Evolutionary conservation across 2,113 vertebrate species (phyloP).

Genomic region (Rissa tridactyla): DNA sequence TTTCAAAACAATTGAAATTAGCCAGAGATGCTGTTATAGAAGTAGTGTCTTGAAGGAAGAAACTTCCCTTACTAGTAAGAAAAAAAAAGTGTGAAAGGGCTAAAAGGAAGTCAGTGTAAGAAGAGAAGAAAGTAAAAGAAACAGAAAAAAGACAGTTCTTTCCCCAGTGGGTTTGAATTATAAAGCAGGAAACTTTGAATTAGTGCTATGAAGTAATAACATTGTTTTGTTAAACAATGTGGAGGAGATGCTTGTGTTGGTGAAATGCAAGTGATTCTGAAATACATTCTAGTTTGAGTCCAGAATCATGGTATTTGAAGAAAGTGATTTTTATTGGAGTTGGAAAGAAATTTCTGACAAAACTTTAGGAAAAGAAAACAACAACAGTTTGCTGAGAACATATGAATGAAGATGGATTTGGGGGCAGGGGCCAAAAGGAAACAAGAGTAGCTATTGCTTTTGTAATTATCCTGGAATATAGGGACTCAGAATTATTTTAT

Average conservation of each 20-base stretch:
- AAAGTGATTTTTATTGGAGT: neutral
- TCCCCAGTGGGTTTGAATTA: neutral
- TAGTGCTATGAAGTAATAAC: neutral
- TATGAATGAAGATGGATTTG: neutral
- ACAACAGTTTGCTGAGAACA: neutral
- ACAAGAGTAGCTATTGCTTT: neutral
- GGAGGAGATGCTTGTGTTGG: neutral
- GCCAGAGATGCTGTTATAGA: neutral
- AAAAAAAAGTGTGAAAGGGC: neutral
- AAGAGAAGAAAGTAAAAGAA: neutral
- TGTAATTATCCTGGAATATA: neutral
- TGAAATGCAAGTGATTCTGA: neutral
- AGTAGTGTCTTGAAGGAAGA: neutral
- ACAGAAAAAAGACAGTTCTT: neutral
- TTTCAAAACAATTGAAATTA: neutral
- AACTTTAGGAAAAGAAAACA: neutral
- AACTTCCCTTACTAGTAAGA: neutral
- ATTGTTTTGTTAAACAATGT: neutral
- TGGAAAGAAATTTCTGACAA: neutral
- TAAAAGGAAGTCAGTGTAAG: neutral
- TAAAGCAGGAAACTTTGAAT: neutral
- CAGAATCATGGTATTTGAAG: neutral
- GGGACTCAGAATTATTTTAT: neutral
- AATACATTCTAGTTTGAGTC: neutral
- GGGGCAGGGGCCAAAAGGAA: rapidly evolving